Evolutionary conservation across 2,888 invertebrate genomes (phyloP), one percentile per base, ranked within the genome.

Genomic region (Lysandra bellargus): DNA sequence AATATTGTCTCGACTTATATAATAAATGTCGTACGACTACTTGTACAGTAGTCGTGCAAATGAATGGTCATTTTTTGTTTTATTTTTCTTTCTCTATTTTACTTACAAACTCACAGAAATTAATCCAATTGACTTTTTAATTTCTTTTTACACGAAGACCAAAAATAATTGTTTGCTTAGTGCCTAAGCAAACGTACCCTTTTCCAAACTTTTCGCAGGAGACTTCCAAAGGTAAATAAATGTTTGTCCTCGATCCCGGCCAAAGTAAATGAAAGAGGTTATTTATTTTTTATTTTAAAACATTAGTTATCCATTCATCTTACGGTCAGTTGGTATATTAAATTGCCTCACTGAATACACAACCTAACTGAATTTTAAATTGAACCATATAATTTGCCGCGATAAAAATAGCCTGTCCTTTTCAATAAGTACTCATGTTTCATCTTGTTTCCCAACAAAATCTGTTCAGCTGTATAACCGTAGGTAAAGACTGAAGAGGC

Each of bases 211-310:
- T 69, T 69, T 69, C 64, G 69, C 69, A 4, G 12, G 33, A 37
- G 33, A 69, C 69, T 37, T 69, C 9, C 33, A 14, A 33, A 30
- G 64, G 30, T 64, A 64, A 64, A 64, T 64, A 30, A 30, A 30
- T 30, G 64, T 12, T 12, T 33, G 64, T 69, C 69, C 69, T 69
- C 69, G 69, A 33, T 69, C 5, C 33, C 33, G 64, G 23, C 33
- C 33, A 69, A 69, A 69, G 33, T 69, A 69, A 69, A 69, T 37
- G 14, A 69, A 69, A 69, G 14, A 33, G 69, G 69, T 37, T 69
- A 37, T 37, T 33, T 37, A 69, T 69, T 69, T 69, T 64, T 30
- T 69, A 1, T 64, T 64, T 64, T 30, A 64, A 33, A 30, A 23
- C 2, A 2, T 23, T 23, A 30, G 30, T 30, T 30, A 64, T 64